Evolutionary conservation across 2,113 vertebrate species (phyloP).

Genomic region (Lipophrys pholis): DNA sequence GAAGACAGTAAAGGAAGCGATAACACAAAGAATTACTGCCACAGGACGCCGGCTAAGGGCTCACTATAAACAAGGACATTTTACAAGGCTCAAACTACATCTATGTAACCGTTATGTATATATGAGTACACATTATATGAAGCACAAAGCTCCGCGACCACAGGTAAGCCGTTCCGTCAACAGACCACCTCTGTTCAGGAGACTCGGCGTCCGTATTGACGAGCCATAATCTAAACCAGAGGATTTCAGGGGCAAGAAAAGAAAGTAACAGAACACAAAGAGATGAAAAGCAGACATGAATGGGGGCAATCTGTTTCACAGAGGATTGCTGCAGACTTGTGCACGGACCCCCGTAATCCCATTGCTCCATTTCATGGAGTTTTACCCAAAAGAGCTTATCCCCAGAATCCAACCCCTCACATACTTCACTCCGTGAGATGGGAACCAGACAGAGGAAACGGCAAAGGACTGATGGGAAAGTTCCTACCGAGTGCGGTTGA

Average conservation of each 20-base stretch:
- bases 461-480: slow-evolving; percentile 54
- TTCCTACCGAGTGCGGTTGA: slow-evolving; percentile 20
- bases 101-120: no score
- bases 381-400: slow-evolving; percentile 83
- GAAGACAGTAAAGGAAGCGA: no score
- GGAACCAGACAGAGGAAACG: slow-evolving; percentile 53
- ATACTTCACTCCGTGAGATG: slow-evolving; percentile 57
- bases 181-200: neutral
- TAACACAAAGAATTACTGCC: no score
- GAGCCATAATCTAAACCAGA: slow-evolving; percentile 3
- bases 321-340: slow-evolving; percentile 79
- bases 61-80: no score
- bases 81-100: neutral
- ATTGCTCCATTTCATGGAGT: slow-evolving; percentile 90
- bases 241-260: neutral
- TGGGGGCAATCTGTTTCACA: slow-evolving; percentile 67
- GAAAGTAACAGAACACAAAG: slow-evolving; percentile 43
- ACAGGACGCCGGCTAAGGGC: no score
- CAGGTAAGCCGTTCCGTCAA: neutral
- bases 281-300: slow-evolving; percentile 56
- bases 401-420: slow-evolving; percentile 62
- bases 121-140: neutral
- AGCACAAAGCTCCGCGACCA: no score
- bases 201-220: slow-evolving; percentile 2
- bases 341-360: slow-evolving; percentile 83